phyloP scores from a whole-genome alignment of 2,888 invertebrate species.

The Mythimna loreyi region DNA sequence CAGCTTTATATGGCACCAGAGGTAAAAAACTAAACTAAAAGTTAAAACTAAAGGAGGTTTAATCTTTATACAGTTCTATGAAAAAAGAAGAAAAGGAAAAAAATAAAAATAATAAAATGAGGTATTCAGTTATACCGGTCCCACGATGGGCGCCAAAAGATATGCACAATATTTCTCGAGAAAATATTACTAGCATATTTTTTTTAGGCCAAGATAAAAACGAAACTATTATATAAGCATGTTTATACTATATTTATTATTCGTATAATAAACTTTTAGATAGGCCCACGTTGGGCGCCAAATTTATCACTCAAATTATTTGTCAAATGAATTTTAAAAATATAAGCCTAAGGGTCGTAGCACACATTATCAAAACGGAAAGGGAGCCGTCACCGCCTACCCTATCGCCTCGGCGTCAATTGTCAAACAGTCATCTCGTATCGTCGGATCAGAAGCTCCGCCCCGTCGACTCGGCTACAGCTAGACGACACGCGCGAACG shows the following conservation, averaged over 20 bases:
- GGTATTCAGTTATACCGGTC: background rate
- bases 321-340: background rate
- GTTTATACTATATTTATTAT: background rate
- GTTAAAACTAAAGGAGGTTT: too few species aligned
- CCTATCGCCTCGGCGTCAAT: too few species aligned
- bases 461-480: too few species aligned
- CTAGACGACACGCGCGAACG: too few species aligned
- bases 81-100: too few species aligned
- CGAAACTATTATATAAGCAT: background rate
- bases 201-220: background rate
- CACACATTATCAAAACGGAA: too few species aligned
- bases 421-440: too few species aligned
- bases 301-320: background rate
- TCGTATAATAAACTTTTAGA: background rate
- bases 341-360: too few species aligned
- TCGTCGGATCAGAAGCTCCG: too few species aligned
- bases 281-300: slow-evolving; percentile 17
- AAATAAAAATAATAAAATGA: too few species aligned
- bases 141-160: slow-evolving; percentile 46
- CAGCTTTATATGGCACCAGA: slow-evolving; percentile 94
- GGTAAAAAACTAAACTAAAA: slow-evolving; percentile 82
- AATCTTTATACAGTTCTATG: too few species aligned
- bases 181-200: background rate
- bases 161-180: background rate
- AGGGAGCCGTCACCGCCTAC: too few species aligned